Percentiles rank a stretch among this genome's conserved stretches.
These are phyloP conservation scores for Hydropsyche tenuis DNA, from an alignment of 1,140 invertebrate genomes.

Conservation along the genomic window DNA sequence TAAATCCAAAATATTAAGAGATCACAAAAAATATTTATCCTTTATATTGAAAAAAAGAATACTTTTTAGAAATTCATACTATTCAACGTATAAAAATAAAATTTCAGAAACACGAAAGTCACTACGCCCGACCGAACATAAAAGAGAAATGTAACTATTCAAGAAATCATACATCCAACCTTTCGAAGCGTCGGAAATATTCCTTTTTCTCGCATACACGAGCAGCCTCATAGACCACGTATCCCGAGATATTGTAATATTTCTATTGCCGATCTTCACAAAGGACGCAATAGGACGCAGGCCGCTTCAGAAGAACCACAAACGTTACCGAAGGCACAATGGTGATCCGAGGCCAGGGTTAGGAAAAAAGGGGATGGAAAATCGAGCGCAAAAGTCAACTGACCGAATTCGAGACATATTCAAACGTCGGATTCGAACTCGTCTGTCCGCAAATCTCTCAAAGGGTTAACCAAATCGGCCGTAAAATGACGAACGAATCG, in stretches of 20 bases:
- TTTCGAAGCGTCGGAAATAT: background rate
- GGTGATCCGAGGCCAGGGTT: background rate
- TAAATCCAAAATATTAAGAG: too few relatives aligned
- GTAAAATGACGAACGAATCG: conserved; percentile 41
- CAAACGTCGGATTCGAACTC: conserved; percentile 41
- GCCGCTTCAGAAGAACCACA: background rate
- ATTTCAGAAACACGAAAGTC: too few relatives aligned
- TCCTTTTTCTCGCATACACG: too few relatives aligned
- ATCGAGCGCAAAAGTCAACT: conserved; percentile 43
- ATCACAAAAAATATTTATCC: too few relatives aligned
- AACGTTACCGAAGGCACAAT: background rate
- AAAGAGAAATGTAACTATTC: too few relatives aligned
- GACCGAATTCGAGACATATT: conserved; percentile 45
- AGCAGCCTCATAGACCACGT: too few relatives aligned
- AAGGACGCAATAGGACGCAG: background rate
- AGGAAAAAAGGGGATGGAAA: conserved; percentile 1
- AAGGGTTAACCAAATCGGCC: conserved; percentile 42
- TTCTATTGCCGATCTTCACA: background rate
- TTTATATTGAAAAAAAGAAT: too few relatives aligned
- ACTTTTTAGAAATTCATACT: too few relatives aligned
- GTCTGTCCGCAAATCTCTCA: conserved; percentile 42
- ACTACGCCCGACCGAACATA: too few relatives aligned
- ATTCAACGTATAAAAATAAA: too few relatives aligned
- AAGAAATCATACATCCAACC: background rate
- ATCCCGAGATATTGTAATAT: too few relatives aligned